Percentiles rank a stretch among this genome's conserved stretches.
Evolutionary conservation across 1,140 invertebrate genomes (phyloP).

Genomic region (Lepidurus apus): DNA sequence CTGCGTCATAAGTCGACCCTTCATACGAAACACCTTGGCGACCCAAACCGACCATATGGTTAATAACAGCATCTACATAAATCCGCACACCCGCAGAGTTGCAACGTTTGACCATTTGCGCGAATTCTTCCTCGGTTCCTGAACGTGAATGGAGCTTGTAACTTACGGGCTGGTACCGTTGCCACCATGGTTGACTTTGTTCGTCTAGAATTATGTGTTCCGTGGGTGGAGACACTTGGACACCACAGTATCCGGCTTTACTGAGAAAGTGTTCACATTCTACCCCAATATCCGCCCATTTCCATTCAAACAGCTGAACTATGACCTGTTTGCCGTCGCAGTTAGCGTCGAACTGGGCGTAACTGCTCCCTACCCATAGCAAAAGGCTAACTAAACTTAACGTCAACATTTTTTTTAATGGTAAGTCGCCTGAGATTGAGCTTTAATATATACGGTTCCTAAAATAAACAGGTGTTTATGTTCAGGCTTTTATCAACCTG

Average conservation of each 20-base stretch:
- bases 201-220: slow-evolving; percentile 35
- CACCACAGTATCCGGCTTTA: slow-evolving; percentile 50
- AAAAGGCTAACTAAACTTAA: slow-evolving; percentile 3
- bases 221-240: slow-evolving; percentile 34
- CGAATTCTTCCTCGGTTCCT: slow-evolving; percentile 49
- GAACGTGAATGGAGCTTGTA: slow-evolving; percentile 51
- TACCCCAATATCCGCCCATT: slow-evolving; percentile 50
- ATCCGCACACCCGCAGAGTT: slow-evolving; percentile 58
- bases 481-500: no score
- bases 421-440: neutral
- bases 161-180: slow-evolving; percentile 55
- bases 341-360: slow-evolving; percentile 31
- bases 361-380: neutral
- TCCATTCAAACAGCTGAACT: slow-evolving; percentile 50
- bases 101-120: slow-evolving; percentile 53
- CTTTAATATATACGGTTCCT: neutral
- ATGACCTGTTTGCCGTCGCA: slow-evolving; percentile 39
- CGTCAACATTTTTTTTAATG: neutral
- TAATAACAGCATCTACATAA: slow-evolving; percentile 78
- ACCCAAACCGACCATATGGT: slow-evolving; percentile 75
- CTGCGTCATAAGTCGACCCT: slow-evolving; percentile 50
- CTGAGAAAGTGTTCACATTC: slow-evolving; percentile 53
- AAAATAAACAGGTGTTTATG: no score
- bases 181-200: slow-evolving; percentile 48
- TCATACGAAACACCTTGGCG: slow-evolving; percentile 47